phyloP scores from a whole-genome alignment of 2,113 vertebrate species.

The Rhodinocichla rosea region DNA sequence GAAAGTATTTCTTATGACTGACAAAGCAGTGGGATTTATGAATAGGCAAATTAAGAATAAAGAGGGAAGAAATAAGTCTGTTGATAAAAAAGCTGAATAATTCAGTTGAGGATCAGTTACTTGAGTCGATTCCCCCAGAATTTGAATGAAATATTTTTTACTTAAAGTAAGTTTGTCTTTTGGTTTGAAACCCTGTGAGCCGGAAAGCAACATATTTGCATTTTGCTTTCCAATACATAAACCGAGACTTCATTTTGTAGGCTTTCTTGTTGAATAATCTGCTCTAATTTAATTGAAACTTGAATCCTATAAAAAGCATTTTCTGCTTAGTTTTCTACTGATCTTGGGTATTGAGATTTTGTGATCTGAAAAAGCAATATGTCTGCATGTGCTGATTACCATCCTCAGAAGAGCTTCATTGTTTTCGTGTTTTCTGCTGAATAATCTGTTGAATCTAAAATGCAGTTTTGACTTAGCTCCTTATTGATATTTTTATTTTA shows the following conservation, averaged over 20 bases:
- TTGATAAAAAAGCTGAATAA: constrained; percentile 68
- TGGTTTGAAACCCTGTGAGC: constrained; percentile 52
- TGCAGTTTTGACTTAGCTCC: constrained; percentile 4
- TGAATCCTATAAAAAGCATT: constrained; percentile 61
- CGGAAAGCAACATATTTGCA: constrained; percentile 65
- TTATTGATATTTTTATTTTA: constrained; percentile 52
- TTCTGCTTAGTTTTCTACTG: constrained; percentile 54
- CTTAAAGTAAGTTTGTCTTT: constrained; percentile 57
- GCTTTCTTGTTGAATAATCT: constrained; percentile 66
- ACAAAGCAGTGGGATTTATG: constrained; percentile 55
- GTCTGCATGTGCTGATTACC: constrained; percentile 12
- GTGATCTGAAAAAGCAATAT: constrained; percentile 43
- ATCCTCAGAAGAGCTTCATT: constrained; percentile 19
- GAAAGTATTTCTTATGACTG: constrained; percentile 56
- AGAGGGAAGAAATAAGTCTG: constrained; percentile 50
- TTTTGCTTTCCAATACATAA: constrained; percentile 61
- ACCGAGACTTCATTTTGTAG: constrained; percentile 34
- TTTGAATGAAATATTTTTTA: constrained; percentile 61
- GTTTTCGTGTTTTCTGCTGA: constrained; percentile 16
- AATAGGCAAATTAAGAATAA: constrained; percentile 63
- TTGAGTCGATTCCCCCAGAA: constrained; percentile 40
- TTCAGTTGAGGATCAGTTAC: constrained; percentile 62
- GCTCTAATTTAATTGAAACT: constrained; percentile 66
- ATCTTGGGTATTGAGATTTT: constrained; percentile 49
- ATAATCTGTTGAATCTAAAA: constrained; percentile 51